These are phyloP conservation scores for Micropterix aruncella DNA, from an alignment of 2,888 invertebrate genomes.

Conservation along the genomic window DNA sequence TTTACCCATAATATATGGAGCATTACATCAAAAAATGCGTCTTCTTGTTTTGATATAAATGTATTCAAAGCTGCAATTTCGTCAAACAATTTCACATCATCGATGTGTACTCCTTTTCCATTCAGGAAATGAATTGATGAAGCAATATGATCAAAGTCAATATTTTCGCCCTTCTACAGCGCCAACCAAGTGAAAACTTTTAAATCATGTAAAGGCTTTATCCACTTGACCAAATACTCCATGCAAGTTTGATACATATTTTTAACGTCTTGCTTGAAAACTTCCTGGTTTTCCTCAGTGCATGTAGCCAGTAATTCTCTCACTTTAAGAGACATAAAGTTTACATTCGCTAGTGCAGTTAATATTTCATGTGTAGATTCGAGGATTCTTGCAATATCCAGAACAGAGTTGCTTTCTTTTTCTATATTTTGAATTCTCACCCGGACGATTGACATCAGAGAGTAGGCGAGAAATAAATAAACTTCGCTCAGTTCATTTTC, in stretches of 20 bases:
- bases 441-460: no score
- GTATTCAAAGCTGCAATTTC: no score
- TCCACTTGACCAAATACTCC: conserved; percentile 5
- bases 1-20: conserved; percentile 6
- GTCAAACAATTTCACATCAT: no score
- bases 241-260: conserved; percentile 3
- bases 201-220: conserved; percentile 3
- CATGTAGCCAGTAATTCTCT: conserved; percentile 6
- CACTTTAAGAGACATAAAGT: conserved; percentile 7
- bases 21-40: conserved; percentile 5
- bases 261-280: conserved; percentile 4
- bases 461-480: conserved; percentile 8
- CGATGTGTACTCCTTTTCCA: no score
- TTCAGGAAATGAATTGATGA: no score
- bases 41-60: no score
- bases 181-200: conserved; percentile 3
- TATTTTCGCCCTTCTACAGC: conserved; percentile 3
- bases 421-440: conserved; percentile 3
- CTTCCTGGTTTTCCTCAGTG: conserved; percentile 3
- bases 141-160: no score
- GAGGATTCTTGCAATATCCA: conserved; percentile 5
- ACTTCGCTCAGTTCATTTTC: no score
- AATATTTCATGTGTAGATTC: conserved; percentile 4
- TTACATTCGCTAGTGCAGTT: conserved; percentile 6
- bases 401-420: conserved; percentile 6